Evolutionary conservation across 1,140 invertebrate genomes (phyloP), one percentile per base, ranked within the genome.

Genomic region (Tetramorium alpestre): DNA sequence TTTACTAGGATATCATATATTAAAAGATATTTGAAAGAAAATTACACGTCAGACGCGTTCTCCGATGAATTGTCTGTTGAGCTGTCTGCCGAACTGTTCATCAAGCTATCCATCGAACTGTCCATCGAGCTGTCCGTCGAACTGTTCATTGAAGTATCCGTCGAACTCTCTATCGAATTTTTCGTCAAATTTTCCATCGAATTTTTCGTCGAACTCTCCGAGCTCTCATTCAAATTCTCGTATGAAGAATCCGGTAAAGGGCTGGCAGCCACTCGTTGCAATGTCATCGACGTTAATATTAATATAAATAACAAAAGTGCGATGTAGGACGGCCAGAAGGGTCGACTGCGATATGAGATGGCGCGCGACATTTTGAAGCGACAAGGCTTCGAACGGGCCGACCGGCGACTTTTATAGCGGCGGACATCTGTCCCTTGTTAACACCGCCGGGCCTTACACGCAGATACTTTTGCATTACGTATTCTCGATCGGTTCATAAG

Each of bases 401-500:
- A 8, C 70, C 28, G 47, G 47, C 16, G 41, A 72, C 85, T 90
- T 90, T 90, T 90, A 90, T 89, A 89, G 49, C 38, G 10, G 7
- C 18, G 33, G 33, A 54, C 56, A 54, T 84, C 44, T 60, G 11
- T 70, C 22, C 13, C 64, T 87, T 10, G 49, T 90, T 90, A 90
- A 75, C 88, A 82, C 70, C 33, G 65, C 11, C 51, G 44, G 38
- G 60, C 25, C 77, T 77, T 76, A n/a, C 69, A 87, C 58, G 60
- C 47, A 47, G 47, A 16, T 49, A 10, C 65, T 70, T 78, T 89
- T 75, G 80, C 86, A 58, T 81, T 76, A 87, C 73, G 69, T 58
- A 89, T 90, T 89, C 80, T 82, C 85, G 75, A 77, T 56, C 80
- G 51, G 56, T 82, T 90, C 88, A 89, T 82, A 90, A 90, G 58